Evolutionary conservation across 2,888 invertebrate species (phyloP).

Genomic region (Anoplius nigerrimus): DNA sequence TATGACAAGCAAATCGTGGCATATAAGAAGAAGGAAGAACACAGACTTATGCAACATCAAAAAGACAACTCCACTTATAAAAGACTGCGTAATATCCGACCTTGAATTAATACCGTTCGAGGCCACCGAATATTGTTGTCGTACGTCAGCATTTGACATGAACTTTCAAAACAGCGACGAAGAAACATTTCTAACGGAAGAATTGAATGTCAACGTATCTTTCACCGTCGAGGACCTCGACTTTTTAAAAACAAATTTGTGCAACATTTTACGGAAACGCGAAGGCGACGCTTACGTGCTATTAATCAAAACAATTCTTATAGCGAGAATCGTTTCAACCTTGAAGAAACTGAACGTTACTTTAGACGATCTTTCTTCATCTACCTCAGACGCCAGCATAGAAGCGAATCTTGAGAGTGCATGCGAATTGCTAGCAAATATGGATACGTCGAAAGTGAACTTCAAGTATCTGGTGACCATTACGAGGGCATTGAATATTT

Average conservation of each 20-base stretch:
- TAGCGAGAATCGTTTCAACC: slow-evolving; percentile 60
- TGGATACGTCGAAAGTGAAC: slow-evolving; percentile 42
- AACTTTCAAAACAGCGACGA: slow-evolving; percentile 50
- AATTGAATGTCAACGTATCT: slow-evolving; percentile 30
- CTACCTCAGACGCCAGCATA: slow-evolving; percentile 38
- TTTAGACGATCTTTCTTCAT: slow-evolving; percentile 35
- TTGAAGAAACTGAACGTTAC: slow-evolving; percentile 56
- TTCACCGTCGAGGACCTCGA: slow-evolving; percentile 43
- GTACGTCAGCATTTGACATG: slow-evolving; percentile 50
- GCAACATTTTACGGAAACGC: slow-evolving; percentile 30
- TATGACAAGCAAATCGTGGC: slow-evolving; percentile 57
- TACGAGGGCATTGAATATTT: slow-evolving; percentile 50
- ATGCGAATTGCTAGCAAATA: slow-evolving; percentile 37
- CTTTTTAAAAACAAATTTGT: slow-evolving; percentile 43
- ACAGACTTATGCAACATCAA: background rate
- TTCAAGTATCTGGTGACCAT: slow-evolving; percentile 43
- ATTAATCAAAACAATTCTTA: slow-evolving; percentile 56
- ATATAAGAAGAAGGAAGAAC: slow-evolving; percentile 24
- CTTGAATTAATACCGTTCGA: slow-evolving; percentile 32
- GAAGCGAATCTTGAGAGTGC: slow-evolving; percentile 45
- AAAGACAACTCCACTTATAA: background rate
- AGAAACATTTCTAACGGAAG: background rate
- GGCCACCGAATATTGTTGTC: slow-evolving; percentile 57
- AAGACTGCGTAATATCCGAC: background rate
- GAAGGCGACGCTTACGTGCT: slow-evolving; percentile 40